phyloP scores from a whole-genome alignment of 2,888 invertebrate species.

The Drosophila neonasuta region DNA sequence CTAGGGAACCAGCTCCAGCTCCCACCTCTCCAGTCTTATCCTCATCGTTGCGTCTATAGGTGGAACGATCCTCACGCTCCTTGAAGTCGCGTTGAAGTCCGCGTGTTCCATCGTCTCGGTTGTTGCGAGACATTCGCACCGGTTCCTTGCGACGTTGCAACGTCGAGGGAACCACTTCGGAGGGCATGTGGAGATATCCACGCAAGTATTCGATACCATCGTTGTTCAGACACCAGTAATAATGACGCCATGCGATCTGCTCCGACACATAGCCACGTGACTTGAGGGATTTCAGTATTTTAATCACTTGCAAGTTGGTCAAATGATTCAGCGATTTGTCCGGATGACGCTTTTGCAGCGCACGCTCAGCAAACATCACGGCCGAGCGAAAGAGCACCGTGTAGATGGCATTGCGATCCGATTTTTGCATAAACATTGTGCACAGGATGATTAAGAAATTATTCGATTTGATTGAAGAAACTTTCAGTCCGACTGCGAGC shows the following conservation, averaged over 20 bases:
- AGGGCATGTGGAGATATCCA: slow-evolving; percentile 25
- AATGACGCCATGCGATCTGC: slow-evolving; percentile 39
- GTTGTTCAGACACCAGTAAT: slow-evolving; percentile 46
- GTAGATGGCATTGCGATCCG: slow-evolving; percentile 29
- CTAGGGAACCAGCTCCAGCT: slow-evolving; percentile 30
- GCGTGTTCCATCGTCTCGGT: slow-evolving; percentile 17
- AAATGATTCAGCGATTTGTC: slow-evolving; percentile 31
- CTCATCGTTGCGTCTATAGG: slow-evolving; percentile 34
- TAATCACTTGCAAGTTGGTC: slow-evolving; percentile 45
- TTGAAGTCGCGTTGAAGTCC: slow-evolving; percentile 30
- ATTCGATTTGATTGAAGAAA: background rate
- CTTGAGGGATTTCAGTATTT: slow-evolving; percentile 36
- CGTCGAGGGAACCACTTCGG: slow-evolving; percentile 31
- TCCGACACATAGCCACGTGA: slow-evolving; percentile 41
- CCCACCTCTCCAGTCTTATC: slow-evolving; percentile 39
- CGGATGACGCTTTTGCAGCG: slow-evolving; percentile 29
- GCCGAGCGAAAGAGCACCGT: slow-evolving; percentile 37
- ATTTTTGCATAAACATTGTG: slow-evolving; percentile 39
- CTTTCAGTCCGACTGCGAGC: background rate
- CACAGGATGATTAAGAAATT: background rate
- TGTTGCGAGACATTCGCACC: slow-evolving; percentile 35
- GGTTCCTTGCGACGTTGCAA: slow-evolving; percentile 42
- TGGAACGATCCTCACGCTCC: slow-evolving; percentile 40
- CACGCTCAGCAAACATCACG: slow-evolving; percentile 35
- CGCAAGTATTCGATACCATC: slow-evolving; percentile 42